Evolutionary conservation across 2,113 vertebrate species (phyloP).

Genomic region (Vidua chalybeata): DNA sequence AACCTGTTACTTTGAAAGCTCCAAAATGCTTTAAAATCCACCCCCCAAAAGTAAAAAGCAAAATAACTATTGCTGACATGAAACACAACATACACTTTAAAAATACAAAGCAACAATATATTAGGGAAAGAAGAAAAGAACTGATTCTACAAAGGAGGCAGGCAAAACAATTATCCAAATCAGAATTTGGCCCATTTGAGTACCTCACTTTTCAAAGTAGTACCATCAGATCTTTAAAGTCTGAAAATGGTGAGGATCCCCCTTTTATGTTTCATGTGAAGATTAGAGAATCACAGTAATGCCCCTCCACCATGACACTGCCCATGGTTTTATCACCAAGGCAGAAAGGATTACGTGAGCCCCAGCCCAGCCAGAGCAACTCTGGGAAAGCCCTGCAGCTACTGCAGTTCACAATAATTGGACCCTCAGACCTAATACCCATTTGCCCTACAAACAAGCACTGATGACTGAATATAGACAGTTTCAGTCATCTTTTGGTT

Average conservation of each 20-base stretch:
- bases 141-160: not conserved
- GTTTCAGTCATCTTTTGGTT: not conserved
- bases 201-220: not conserved
- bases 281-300: not conserved
- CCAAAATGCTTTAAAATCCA: not conserved
- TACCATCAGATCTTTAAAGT: not conserved
- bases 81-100: not conserved
- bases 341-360: not conserved
- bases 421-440: not conserved
- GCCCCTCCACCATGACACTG: not conserved
- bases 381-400: not conserved
- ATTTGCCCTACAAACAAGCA: not conserved
- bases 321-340: not conserved
- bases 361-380: not conserved
- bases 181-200: not conserved
- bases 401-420: not conserved
- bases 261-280: not conserved
- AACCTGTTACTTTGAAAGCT: not conserved
- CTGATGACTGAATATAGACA: not conserved
- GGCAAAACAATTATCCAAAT: conserved; percentile 8
- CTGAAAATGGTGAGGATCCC: not conserved
- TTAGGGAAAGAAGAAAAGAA: not conserved
- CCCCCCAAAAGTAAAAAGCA: not conserved
- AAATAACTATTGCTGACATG: not conserved
- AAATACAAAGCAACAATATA: not conserved